phyloP scores from a whole-genome alignment of 92 coral and sea anemone genomes.

The Plumapathes pennacea region DNA sequence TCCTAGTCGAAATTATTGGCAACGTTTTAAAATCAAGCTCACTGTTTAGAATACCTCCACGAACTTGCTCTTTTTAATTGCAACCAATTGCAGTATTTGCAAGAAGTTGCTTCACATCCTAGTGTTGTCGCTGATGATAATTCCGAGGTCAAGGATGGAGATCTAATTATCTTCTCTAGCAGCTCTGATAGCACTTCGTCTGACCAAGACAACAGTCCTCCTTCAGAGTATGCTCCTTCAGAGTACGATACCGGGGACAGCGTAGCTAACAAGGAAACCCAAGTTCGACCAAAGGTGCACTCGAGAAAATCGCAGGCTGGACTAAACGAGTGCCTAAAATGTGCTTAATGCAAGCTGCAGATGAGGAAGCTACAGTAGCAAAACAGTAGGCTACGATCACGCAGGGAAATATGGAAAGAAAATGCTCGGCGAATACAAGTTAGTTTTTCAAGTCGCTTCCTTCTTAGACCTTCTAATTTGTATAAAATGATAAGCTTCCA shows the following conservation, averaged over 20 bases:
- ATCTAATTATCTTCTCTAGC: slow-evolving; percentile 1
- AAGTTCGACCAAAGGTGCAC: slow-evolving; percentile 6
- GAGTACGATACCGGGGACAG: slow-evolving; percentile 1
- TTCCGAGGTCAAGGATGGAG: slow-evolving; percentile 9
- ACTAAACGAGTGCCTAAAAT: slow-evolving; percentile 32
- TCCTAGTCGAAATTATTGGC: too few species aligned
- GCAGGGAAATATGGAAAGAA: slow-evolving; percentile 45
- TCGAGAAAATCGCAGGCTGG: slow-evolving; percentile 17
- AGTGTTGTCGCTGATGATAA: slow-evolving; percentile 3
- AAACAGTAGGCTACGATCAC: slow-evolving; percentile 28
- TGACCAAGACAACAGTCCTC: slow-evolving; percentile 2
- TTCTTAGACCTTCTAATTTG: too few species aligned
- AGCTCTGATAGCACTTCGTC: slow-evolving; percentile 4
- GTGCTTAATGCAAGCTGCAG: slow-evolving; percentile 21
- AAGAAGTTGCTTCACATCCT: slow-evolving; percentile 11
- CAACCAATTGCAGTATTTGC: slow-evolving; percentile 37
- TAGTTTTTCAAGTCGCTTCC: too few species aligned
- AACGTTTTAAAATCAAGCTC: too few species aligned
- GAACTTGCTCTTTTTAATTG: slow-evolving; percentile 20
- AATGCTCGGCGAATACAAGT: slow-evolving; percentile 16
- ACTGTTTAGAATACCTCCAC: slow-evolving; percentile 1
- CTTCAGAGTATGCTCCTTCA: not conserved
- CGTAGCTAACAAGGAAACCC: slow-evolving; percentile 11
- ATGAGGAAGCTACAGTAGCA: slow-evolving; percentile 26
- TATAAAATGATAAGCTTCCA: too few species aligned